Evolutionary conservation across 2,888 invertebrate genomes (phyloP), one percentile per base, ranked within the genome.

Genomic region (Ashinkailepas kermadecensis): DNA sequence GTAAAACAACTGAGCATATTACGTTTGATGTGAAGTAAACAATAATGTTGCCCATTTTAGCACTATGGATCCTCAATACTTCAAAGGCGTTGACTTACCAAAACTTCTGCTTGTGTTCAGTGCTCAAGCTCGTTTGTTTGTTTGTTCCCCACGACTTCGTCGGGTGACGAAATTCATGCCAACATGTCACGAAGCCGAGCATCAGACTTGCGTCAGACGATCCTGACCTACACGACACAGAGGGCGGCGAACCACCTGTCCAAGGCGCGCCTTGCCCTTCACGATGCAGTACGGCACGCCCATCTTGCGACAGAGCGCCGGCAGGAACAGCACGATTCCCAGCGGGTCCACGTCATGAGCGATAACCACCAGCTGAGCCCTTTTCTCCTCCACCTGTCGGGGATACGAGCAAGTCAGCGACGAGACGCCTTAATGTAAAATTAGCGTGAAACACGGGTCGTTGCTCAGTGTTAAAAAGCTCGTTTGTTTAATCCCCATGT

Each of bases 231-330:
- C 85, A 3, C 39, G 4, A 39, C 2, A 39, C 39, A 39, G 39
- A 39, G 39, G 39, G 39, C 98, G 93, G 87, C 96, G 93, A 0
- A 98, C 98, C 82, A 99, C 92, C 85, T 94, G 92, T 86, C 99
- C 99, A 83, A 99, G n/a, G 90, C 98, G 93, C 70, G 99, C 96
- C 89, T 99, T 99, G 87, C 98, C 97, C 89, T 99, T 99, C 57
- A 99, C 93, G 86, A 99, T 99, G 89, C 98, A 99, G 89, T 99
- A 99, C 25, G 99, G 99, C n/a, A 99, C 97, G 83, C 97, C 98
- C 99, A 99, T 99, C 89, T 99, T 99, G 86, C 99, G 94, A 91
- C 99, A 99, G 84, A 99, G 91, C 59, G 99, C 96, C 74, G 99
- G 99, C 87, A 99, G 90, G 91, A 96, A 99, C 67, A 99, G 90